Conservation (phyloP, 2,113 vertebrate species). For the Bambusicola thoracicus region DNA sequence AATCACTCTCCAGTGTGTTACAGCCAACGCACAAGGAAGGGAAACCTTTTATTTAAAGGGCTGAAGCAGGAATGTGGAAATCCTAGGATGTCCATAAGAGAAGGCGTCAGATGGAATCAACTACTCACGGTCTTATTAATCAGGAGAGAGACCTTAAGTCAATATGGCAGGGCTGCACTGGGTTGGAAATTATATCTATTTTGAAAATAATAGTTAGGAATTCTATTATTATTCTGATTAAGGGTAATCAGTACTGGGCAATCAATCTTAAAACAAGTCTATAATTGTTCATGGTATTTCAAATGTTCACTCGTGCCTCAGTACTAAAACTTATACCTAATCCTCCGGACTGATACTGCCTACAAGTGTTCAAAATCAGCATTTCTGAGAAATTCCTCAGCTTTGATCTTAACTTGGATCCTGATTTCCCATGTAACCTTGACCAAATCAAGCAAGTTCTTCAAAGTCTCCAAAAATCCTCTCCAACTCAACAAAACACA, state of each 20-base stretch:
- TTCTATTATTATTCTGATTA: background rate
- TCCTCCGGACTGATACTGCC: background rate
- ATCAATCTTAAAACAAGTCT: background rate
- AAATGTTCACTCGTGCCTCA: background rate
- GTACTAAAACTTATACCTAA: background rate
- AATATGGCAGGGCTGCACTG: rapidly evolving
- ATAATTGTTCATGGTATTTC: background rate
- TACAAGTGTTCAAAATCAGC: background rate
- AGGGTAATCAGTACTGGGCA: background rate
- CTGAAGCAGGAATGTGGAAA: background rate
- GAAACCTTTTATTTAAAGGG: background rate
- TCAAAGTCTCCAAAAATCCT: background rate
- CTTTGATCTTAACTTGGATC: background rate
- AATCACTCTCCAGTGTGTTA: background rate
- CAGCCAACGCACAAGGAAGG: background rate
- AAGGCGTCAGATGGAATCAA: background rate
- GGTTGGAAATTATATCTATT: background rate
- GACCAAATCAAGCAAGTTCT: background rate
- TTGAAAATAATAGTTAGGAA: background rate
- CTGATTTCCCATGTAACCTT: background rate
- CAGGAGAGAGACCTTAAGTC: background rate
- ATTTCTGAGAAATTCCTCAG: background rate
- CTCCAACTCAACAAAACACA: background rate
- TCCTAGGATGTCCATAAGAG: background rate
- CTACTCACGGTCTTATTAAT: background rate